phyloP scores from a whole-genome alignment of 2,888 invertebrate species.

The Plusia festucae region DNA sequence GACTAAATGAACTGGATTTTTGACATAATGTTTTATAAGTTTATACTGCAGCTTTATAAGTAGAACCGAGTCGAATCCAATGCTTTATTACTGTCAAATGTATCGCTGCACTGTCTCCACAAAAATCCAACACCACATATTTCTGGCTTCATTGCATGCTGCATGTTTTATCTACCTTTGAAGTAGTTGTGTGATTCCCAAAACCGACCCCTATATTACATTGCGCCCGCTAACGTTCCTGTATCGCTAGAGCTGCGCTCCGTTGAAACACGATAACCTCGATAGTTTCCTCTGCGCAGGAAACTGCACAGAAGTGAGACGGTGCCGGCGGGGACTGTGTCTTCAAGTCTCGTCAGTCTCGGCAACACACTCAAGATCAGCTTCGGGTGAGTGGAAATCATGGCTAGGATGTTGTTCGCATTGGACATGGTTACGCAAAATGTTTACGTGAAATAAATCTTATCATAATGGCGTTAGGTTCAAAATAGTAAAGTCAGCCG shows the following conservation, averaged over 20 bases:
- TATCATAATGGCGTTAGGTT: not conserved
- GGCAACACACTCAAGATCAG: conserved; percentile 95
- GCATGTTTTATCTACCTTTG: not conserved
- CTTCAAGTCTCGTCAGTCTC: conserved; percentile 94
- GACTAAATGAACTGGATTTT: too few relatives aligned
- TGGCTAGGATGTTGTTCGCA: not conserved
- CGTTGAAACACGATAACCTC: conserved; percentile 82
- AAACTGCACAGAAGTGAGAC: conserved; percentile 93
- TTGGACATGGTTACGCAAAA: conserved; percentile 11
- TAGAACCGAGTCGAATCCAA: too few relatives aligned
- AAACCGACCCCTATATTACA: conserved; percentile 48
- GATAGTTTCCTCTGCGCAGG: conserved; percentile 86
- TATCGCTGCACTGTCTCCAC: not conserved
- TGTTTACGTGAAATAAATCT: not conserved
- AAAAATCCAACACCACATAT: not conserved
- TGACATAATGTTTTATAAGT: too few relatives aligned
- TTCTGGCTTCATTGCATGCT: not conserved
- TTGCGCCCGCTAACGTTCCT: conserved; percentile 69
- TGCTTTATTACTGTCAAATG: not conserved
- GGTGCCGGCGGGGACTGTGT: conserved; percentile 92
- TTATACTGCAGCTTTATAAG: too few relatives aligned
- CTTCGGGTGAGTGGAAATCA: conserved; percentile 91
- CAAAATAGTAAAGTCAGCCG: not conserved
- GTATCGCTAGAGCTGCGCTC: conserved; percentile 71
- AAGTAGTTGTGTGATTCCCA: conserved; percentile 25